Base-by-base conservation (phyloP, 1,140 invertebrate species). In the Leptonema lineaticorne region DNA sequence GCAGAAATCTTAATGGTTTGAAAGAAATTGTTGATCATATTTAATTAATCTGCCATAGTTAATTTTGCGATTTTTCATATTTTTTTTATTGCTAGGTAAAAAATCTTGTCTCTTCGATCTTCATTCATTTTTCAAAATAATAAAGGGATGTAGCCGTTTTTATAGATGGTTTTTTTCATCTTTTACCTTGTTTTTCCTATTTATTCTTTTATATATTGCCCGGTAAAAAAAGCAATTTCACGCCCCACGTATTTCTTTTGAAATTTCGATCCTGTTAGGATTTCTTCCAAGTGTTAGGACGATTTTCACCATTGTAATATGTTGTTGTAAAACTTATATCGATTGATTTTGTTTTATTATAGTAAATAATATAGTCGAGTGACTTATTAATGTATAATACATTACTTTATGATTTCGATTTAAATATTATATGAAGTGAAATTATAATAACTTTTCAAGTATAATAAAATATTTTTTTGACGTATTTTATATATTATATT, bases 31-130 rank as follows among this genome's bases (percentile, higher is more conserved):
- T n/a, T n/a, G 50, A 2, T 24, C 22, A 24, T 53, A 37, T 62
- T 62, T 62, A 16, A 16, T 62, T 62, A 62, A 62, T 62, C 37
- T 45, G 30, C 9, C 33, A 24, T 24, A 41, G 59, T 62, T 62
- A 62, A 62, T 62, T 37, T 41, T 22, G 50, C 59, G 33, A 14
- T 26, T 46, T 22, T 46, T 50, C 62, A 64, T 64, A n/a, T n/a
- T n/a, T n/a, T n/a, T n/a, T n/a, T n/a, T n/a, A n/a, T n/a, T n/a
- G n/a, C n/a, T n/a, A n/a, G n/a, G n/a, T n/a, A n/a, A 11, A 18
- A 37, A 62, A 62, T 62, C 30, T 62, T 30, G 58, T 37, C 22
- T 62, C 18, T 28, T 62, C 20, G 9, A 53, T 20, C 48, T 53
- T 20, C 22, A 53, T 53, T 53, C 48, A 9, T 11, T 53, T 5